Evolutionary conservation across 2,113 vertebrate species (phyloP).

Genomic region (Smithornis capensis): DNA sequence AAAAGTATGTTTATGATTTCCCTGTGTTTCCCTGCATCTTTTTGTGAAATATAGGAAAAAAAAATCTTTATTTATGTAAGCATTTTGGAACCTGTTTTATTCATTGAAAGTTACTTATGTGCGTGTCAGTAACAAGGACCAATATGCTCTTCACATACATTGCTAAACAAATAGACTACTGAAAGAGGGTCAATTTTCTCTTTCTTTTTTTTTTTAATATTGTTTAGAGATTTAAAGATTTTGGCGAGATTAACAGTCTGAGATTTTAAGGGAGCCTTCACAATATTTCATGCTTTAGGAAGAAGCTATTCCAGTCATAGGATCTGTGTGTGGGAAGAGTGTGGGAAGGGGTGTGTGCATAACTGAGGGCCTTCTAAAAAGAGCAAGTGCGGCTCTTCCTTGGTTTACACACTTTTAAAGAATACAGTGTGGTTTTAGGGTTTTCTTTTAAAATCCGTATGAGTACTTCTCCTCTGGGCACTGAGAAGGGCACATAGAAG

Average conservation of each 20-base stretch:
- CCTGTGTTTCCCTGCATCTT: not conserved
- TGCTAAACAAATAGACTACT: not conserved
- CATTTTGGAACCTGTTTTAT: not conserved
- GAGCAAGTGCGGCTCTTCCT: not conserved
- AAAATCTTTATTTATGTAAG: not conserved
- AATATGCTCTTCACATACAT: not conserved
- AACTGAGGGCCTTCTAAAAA: constrained; percentile 10
- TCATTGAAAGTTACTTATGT: not conserved
- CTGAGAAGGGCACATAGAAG: not conserved
- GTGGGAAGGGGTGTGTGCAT: not conserved
- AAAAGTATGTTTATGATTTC: not conserved
- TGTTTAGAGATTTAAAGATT: not conserved
- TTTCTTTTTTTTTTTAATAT: not conserved
- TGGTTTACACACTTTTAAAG: not conserved
- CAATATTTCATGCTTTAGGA: constrained; percentile 15
- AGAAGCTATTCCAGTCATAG: constrained; percentile 15
- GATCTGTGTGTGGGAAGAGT: not conserved
- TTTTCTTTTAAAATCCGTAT: not conserved
- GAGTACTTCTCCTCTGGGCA: not conserved
- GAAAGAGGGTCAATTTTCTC: not conserved
- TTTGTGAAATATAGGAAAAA: not conserved
- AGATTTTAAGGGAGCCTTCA: constrained; percentile 8
- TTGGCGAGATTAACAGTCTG: not conserved
- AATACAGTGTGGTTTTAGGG: not conserved
- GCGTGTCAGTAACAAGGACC: not conserved